Evolutionary conservation across 2,113 vertebrate species (phyloP).

Genomic region (Python bivittatus): DNA sequence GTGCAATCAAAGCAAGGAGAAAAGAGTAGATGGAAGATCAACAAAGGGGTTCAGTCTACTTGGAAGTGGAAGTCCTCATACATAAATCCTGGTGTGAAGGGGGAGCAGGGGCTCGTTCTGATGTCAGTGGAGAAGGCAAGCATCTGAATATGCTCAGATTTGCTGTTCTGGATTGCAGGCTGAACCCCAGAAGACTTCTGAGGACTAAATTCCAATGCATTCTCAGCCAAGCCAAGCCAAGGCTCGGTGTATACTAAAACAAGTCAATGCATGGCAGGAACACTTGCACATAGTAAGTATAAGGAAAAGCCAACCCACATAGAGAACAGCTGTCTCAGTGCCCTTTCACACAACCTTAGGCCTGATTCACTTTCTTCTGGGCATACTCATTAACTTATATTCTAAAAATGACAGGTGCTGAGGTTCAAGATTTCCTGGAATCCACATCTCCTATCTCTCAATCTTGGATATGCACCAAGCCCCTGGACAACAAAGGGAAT

Average conservation of each 20-base stretch:
- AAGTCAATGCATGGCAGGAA: not conserved
- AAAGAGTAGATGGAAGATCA: not conserved
- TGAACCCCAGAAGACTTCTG: not conserved
- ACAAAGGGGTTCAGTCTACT: not conserved
- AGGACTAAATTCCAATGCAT: not conserved
- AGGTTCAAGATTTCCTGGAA: not conserved
- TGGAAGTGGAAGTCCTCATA: not conserved
- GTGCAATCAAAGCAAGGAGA: not conserved
- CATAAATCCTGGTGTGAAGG: not conserved
- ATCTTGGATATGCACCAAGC: not conserved
- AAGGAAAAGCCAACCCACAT: not conserved
- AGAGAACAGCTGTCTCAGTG: not conserved
- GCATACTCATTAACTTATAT: not conserved
- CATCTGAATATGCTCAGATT: not conserved
- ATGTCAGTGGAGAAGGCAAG: not conserved
- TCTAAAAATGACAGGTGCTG: not conserved
- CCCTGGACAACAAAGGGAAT: not conserved
- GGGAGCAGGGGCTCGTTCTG: not conserved
- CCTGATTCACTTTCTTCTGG: not conserved
- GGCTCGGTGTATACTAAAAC: not conserved
- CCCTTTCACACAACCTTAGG: not conserved
- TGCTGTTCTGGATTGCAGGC: not conserved
- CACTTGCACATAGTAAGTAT: not conserved
- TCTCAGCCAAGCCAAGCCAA: not conserved
- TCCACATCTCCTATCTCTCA: not conserved